Conservation (phyloP, 2,113 vertebrate genomes). For the Heterotilapia buettikoferi region DNA sequence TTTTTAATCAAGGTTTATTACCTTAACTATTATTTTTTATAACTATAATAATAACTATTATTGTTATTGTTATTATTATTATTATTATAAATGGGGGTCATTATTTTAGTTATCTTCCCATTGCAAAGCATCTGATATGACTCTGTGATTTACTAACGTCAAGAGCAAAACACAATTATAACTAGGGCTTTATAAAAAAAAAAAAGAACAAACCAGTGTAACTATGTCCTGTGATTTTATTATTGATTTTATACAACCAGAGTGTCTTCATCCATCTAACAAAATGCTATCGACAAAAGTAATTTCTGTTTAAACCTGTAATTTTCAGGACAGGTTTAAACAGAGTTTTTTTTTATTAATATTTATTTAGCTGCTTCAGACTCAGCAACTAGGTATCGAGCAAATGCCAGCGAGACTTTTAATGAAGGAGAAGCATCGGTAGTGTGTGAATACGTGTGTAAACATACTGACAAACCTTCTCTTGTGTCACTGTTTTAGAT, state of each 20-base stretch:
- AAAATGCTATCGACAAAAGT: neutral
- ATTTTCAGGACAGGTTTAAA: neutral
- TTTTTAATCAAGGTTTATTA: neutral
- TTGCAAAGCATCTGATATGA: neutral
- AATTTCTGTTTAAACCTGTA: too few species aligned
- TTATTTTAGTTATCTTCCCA: neutral
- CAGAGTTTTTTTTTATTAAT: neutral
- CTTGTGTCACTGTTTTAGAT: neutral
- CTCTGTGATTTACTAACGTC: neutral
- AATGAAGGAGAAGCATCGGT: neutral
- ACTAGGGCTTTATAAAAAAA: neutral
- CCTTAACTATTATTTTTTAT: neutral
- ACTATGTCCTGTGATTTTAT: neutral
- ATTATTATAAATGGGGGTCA: neutral
- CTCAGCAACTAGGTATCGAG: neutral
- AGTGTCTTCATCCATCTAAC: neutral
- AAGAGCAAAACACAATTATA: neutral
- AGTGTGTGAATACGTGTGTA: neutral
- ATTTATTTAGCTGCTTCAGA: neutral
- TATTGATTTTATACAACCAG: neutral
- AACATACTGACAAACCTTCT: neutral
- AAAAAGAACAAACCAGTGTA: neutral
- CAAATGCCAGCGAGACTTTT: neutral
- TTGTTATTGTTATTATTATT: fast-evolving
- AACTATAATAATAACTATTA: neutral